phyloP scores from a whole-genome alignment of 2,888 invertebrate species.

The Limnephilus lunatus region DNA sequence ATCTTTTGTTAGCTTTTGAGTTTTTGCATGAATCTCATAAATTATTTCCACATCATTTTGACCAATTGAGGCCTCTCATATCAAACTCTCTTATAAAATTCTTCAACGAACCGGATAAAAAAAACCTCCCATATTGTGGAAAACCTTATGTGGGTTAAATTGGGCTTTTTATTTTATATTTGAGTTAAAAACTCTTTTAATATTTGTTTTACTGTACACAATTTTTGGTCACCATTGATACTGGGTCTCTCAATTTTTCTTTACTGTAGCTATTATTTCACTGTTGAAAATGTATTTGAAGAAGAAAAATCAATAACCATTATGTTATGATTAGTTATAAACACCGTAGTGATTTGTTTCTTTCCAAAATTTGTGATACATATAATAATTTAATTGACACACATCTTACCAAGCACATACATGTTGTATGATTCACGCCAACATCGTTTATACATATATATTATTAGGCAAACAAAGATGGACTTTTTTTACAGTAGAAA shows the following conservation, averaged over 20 bases:
- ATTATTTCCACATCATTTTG: background rate
- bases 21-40: background rate
- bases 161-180: background rate
- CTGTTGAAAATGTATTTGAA: background rate
- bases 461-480: constrained; percentile 6
- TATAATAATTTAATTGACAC: constrained; percentile 23
- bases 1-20: background rate
- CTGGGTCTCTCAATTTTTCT: background rate
- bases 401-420: background rate
- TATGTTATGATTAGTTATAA: background rate
- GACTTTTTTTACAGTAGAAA: constrained; percentile 7
- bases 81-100: background rate
- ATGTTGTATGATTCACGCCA: background rate
- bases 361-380: constrained; percentile 36
- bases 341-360: background rate
- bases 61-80: background rate
- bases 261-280: background rate
- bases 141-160: background rate
- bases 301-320: background rate
- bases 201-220: background rate
- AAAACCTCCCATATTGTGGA: background rate
- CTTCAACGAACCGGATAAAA: background rate
- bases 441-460: background rate
- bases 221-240: background rate
- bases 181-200: background rate